Percentiles rank a stretch among this genome's conserved stretches.
Conservation (phyloP, 2,888 invertebrate species). For the Spilosoma lubricipeda region DNA sequence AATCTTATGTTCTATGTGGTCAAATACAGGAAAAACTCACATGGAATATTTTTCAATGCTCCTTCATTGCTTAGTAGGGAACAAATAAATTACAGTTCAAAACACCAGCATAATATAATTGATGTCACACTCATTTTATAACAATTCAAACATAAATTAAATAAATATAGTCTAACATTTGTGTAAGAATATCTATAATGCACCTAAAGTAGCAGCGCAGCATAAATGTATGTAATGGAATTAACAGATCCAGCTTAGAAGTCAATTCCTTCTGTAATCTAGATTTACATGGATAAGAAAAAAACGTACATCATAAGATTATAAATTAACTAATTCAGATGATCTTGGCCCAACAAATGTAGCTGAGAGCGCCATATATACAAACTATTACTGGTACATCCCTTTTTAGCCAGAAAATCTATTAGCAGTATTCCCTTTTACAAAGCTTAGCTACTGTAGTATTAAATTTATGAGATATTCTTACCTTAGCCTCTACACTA, state of each 20-base stretch:
- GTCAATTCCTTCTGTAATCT: not conserved
- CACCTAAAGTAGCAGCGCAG: not conserved
- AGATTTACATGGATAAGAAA: not conserved
- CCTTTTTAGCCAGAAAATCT: not conserved
- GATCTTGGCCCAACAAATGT: not conserved
- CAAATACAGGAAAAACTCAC: not conserved
- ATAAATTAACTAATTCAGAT: not conserved
- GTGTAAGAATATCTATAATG: not conserved
- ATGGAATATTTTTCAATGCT: not conserved
- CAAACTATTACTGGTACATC: not conserved
- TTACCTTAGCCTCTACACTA: not conserved
- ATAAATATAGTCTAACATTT: not conserved
- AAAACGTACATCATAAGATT: not conserved
- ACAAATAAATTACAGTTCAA: not conserved
- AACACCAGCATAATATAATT: not conserved
- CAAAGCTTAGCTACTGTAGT: not conserved
- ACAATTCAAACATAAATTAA: not conserved
- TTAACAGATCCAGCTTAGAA: not conserved
- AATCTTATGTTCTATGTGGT: not conserved
- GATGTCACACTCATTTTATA: not conserved
- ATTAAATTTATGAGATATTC: not conserved
- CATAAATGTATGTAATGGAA: not conserved
- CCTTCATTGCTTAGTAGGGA: not conserved
- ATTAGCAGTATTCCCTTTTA: not conserved
- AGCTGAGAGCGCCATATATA: not conserved